phyloP scores from a whole-genome alignment of 2,797 vertebrate species.

The Pampus argenteus region DNA sequence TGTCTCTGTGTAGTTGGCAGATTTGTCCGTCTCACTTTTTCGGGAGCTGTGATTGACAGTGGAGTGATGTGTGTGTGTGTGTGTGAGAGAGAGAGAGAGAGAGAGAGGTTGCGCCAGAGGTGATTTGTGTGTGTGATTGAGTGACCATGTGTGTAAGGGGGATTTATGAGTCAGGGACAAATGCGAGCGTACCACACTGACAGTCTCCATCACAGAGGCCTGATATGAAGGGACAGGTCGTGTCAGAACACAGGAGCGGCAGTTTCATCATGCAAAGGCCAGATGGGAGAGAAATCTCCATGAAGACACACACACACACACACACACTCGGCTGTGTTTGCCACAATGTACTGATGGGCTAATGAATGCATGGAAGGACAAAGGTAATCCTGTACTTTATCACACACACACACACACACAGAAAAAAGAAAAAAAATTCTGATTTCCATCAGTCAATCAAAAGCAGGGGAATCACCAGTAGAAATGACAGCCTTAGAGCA shows the following conservation, averaged over 20 bases:
- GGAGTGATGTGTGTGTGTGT: conserved; percentile 5
- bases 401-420: background rate
- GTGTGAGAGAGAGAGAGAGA: conserved; percentile 25
- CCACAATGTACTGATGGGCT: conserved; percentile 1
- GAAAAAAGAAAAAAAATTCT: conserved; percentile 6
- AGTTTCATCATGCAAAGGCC: conserved; percentile 67
- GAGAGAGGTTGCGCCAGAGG: conserved; percentile 53
- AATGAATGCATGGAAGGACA: conserved; percentile 20
- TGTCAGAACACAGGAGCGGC: conserved; percentile 73
- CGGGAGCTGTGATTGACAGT: conserved; percentile 55
- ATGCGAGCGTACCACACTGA: conserved; percentile 62
- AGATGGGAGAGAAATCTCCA: conserved; percentile 33
- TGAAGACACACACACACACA: conserved; percentile 30
- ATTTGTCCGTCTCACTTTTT: conserved; percentile 45
- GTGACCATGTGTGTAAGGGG: conserved; percentile 12
- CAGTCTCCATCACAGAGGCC: conserved; percentile 72
- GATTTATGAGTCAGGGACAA: conserved; percentile 73
- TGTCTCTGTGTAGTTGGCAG: conserved; percentile 34
- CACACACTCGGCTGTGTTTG: conserved; percentile 25
- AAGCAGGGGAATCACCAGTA: conserved; percentile 30
- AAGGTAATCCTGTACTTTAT: conserved; percentile 28
- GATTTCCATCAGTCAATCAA: conserved; percentile 49
- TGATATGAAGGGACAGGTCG: conserved; percentile 75
- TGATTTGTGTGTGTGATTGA: conserved; percentile 25
- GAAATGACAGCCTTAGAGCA: conserved; percentile 57